Evolutionary conservation across 2,888 invertebrate species (phyloP), one percentile per base, ranked within the genome.

Genomic region (Acronicta leporina): DNA sequence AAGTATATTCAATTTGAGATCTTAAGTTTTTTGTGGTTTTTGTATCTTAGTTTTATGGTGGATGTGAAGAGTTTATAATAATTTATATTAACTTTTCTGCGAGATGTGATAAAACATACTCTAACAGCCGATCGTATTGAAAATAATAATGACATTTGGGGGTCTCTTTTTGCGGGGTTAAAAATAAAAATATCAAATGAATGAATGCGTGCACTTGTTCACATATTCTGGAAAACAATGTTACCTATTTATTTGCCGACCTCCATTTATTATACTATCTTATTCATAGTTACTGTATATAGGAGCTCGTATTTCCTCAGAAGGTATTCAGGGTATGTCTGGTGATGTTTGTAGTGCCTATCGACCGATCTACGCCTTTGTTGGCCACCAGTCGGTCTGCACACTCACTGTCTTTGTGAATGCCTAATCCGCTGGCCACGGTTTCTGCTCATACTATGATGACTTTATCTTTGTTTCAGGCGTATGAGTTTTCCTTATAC

Each of bases 311-410:
- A n/a, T n/a, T 6, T 38, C 38, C 13, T n/a, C 35, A 35, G n/a
- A n/a, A n/a, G n/a, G 35, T 35, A 4, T 60, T 65, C 54, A 68
- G 43, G 48, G 49, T 53, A 25, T 48, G 48, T 48, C 42, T 56
- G 61, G 55, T 69, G 73, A 56, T 72, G 72, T 72, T 69, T 72
- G 72, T 67, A 55, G 35, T 43, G 40, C 16, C 25, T 56, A 72
- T 69, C 55, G 68, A 61, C 41, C 35, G 42, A 42, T 14, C 45
- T 52, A 27, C 43, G 61, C 67, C 71, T 54, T 60, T 71, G 68
- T 68, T 60, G 30, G 13, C 10, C 27, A 50, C 16, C 25, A 50
- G 38, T n/a, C n/a, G n/a, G n/a, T 41, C 35, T 51, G 33, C 40
- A 50, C 63, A 40, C 20, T 20, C 51, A 27, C 40, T 54, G 72